phyloP scores from a whole-genome alignment of 2,797 vertebrate genomes.

The Eleutherodactylus coqui region DNA sequence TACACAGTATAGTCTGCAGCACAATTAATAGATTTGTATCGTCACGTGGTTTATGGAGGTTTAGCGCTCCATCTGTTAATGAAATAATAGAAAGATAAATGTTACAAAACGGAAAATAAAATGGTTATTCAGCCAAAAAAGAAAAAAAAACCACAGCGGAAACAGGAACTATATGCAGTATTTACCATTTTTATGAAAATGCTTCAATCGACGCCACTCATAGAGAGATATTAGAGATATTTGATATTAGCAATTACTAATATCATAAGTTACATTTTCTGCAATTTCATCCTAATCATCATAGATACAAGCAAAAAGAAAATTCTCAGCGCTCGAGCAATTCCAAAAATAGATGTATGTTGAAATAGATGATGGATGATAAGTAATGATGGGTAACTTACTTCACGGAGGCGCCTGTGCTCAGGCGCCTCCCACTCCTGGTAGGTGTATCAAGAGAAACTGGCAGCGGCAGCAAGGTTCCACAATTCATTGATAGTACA shows the following conservation, averaged over 20 bases:
- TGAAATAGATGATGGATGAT: no score
- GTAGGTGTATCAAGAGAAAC: no score
- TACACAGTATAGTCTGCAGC: slow-evolving; percentile 1
- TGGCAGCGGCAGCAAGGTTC: no score
- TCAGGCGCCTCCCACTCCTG: no score
- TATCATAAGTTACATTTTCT: neutral
- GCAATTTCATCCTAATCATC: neutral
- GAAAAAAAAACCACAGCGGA: neutral
- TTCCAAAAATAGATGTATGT: no score
- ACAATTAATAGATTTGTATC: slow-evolving; percentile 23
- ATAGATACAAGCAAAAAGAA: no score
- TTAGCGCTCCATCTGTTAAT: neutral
- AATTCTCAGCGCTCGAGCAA: no score
- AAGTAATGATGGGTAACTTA: no score
- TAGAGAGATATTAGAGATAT: neutral
- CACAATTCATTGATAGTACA: no score
- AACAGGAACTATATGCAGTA: neutral
- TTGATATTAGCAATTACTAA: neutral
- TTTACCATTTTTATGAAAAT: neutral
- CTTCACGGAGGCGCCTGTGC: no score
- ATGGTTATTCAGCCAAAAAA: slow-evolving; percentile 2
- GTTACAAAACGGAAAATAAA: slow-evolving; percentile 8
- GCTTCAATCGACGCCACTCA: neutral
- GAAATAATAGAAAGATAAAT: neutral
- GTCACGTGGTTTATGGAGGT: neutral